Base-by-base conservation (phyloP, 2,113 vertebrate species). In the Phocoena phocoena region DNA sequence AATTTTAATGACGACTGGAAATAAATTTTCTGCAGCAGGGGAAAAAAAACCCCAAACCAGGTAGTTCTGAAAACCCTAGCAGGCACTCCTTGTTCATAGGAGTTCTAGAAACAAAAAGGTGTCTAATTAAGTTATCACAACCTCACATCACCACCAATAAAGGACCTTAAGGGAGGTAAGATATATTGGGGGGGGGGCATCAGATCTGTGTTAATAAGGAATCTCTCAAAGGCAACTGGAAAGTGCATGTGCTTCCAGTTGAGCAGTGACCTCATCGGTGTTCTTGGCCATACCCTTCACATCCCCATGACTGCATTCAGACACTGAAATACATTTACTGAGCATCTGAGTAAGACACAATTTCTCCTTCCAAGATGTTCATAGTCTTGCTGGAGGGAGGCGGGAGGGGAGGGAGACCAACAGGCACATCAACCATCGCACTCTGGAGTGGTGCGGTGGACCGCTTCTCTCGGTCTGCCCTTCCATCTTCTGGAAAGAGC, bases 1-100 rank as follows among this genome's bases (percentile, higher is more conserved):
- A 98, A 98, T 98, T 98, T 98, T 98, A 98, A 98, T 94, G 96
- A 97, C 74, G 93, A 87, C 12, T 63, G 91, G 97, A 98, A 98
- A 98, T 97, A 98, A 97, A 97, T 98, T 98, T 95, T 98, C 67
- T 87, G 90, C 47, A 60, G n/a, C 79, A 89, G 86, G 85, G 20
- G 68, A 86, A 25, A 96, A 26, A 36, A n/a, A 41, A 0, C 8
- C 17, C 26, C 25, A 31, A 55, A 26, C 9, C 33, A 74, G 82
- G 53, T 80, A 62, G 97, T 77, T 31, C 53, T 88, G 86, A 81
- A 85, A 95, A 88, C 96, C 88, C 8, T 0, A 68, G 33, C 23
- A n/a, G 8, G 25, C 50, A 53, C n/a, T 71, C 50, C n/a, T 28
- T 26, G 31, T 60, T 76, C 68, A 25, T 68, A n/a, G 47, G 73